Base-by-base conservation (phyloP, 2,888 invertebrate species). In the Stenodera caucasica region DNA sequence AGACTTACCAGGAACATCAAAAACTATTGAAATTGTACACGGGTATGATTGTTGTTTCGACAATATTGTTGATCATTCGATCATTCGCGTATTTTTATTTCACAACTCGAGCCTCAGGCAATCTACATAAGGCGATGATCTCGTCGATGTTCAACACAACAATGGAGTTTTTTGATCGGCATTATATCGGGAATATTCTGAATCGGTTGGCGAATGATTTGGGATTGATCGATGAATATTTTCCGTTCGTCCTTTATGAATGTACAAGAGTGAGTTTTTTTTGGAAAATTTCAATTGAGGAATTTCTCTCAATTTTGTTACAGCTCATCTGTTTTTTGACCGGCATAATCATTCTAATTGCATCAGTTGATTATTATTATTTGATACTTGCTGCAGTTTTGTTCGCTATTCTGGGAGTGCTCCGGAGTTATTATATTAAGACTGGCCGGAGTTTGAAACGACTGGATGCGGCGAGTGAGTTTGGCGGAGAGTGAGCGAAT, bases 151-250 rank as follows among this genome's bases (percentile, higher is more conserved):
- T 92, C 1, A 80, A 85, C 61, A 75, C 76, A 0, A 84, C 88
- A 0, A 88, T 92, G 82, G 79, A 84, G 60, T 94, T 94, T 78
- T 94, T 93, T 73, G 89, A 92, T 72, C 85, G 84, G 0, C 91
- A 92, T 78, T 88, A 92, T 6, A 87, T 90, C 51, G 84, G 84
- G 11, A 79, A 83, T 63, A 86, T 90, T 66, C 77, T 90, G 58
- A 90, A 90, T 75, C 80, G 90, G 57, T 90, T 90, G 77, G 86
- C 90, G 0, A 90, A 90, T 76, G 90, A 90, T 75, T 81, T 88
- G 55, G 40, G 60, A 57, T 61, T 56, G 1, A 55, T 71, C 9
- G 72, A 72, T 52, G 72, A 72, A 62, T 53, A 49, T 26, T 53
- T 72, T 30, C 72, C 72, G 2, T 61, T 63, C 23, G 57, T 64